Percentiles rank a stretch among this genome's conserved stretches.
Evolutionary conservation across 2,113 vertebrate genomes (phyloP).

Genomic region (Leptosomus discolor): DNA sequence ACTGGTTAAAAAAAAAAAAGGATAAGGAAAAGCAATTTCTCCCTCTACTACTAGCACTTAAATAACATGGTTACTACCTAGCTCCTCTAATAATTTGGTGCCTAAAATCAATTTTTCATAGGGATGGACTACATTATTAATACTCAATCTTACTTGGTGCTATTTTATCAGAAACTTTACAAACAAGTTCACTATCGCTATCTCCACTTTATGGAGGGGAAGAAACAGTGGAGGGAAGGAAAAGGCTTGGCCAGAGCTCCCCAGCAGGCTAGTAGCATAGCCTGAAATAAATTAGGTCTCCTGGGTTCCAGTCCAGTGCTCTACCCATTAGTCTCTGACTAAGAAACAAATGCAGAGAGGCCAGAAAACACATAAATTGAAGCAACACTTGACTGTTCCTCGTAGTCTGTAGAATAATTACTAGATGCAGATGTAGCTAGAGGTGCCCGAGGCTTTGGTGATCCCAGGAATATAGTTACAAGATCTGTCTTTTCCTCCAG

Average conservation of each 20-base stretch:
- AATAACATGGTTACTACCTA: neutral
- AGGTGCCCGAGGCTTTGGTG: neutral
- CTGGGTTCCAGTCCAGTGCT: conserved; percentile 50
- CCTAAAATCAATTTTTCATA: neutral
- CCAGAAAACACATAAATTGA: conserved; percentile 36
- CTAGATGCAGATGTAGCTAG: conserved; percentile 14
- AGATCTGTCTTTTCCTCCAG: neutral
- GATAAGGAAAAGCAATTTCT: neutral
- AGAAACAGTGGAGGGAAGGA: neutral
- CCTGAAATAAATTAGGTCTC: conserved; percentile 58
- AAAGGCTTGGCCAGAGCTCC: neutral
- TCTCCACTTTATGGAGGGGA: neutral
- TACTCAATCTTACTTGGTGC: neutral
- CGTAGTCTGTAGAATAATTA: conserved; percentile 20
- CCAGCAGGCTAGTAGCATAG: conserved; percentile 8
- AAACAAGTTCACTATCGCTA: neutral
- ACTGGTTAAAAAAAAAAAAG: neutral
- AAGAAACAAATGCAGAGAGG: conserved; percentile 47
- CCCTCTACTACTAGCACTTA: neutral
- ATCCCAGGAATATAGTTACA: neutral
- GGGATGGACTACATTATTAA: neutral
- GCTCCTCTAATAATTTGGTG: neutral
- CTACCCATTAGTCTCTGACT: conserved; percentile 56
- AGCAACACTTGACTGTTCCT: neutral
- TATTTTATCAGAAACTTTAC: conserved; percentile 22